Percentiles rank a stretch among this genome's conserved stretches.
Conservation (phyloP, 2,888 invertebrate genomes). For the Microctonus hyperodae region DNA sequence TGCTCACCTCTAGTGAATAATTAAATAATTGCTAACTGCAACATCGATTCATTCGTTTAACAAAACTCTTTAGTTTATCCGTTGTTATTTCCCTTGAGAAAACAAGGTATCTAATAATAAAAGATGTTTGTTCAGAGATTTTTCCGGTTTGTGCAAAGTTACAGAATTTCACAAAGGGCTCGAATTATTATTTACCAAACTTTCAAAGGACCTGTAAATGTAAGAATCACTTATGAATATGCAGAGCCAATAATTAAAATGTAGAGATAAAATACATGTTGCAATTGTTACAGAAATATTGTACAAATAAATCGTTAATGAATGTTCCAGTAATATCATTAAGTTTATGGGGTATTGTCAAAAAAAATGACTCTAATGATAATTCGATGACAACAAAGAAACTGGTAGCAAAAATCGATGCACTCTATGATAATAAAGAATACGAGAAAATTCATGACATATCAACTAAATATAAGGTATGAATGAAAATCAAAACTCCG, state of each 20-base stretch:
- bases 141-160: slow-evolving; percentile 23
- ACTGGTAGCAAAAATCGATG: slow-evolving; percentile 70
- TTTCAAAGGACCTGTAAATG: not conserved
- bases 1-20: no score
- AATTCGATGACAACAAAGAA: slow-evolving; percentile 52
- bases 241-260: not conserved
- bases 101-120: no score
- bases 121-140: slow-evolving; percentile 20
- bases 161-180: slow-evolving; percentile 25
- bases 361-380: slow-evolving; percentile 42
- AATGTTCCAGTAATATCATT: slow-evolving; percentile 40
- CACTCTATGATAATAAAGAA: slow-evolving; percentile 70
- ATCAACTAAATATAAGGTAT: slow-evolving; percentile 68
- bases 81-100: no score
- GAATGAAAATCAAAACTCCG: no score
- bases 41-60: no score
- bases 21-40: no score
- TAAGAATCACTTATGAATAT: slow-evolving; percentile 23
- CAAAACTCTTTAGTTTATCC: no score
- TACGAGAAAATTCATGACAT: slow-evolving; percentile 73
- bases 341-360: slow-evolving; percentile 49
- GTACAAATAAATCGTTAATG: slow-evolving; percentile 4
- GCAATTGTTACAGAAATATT: not conserved
- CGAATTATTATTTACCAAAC: not conserved
- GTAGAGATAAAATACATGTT: slow-evolving; percentile 2